These are phyloP conservation scores for Diogma glabrata DNA, from an alignment of 2,888 invertebrate genomes.

Conservation along the genomic window DNA sequence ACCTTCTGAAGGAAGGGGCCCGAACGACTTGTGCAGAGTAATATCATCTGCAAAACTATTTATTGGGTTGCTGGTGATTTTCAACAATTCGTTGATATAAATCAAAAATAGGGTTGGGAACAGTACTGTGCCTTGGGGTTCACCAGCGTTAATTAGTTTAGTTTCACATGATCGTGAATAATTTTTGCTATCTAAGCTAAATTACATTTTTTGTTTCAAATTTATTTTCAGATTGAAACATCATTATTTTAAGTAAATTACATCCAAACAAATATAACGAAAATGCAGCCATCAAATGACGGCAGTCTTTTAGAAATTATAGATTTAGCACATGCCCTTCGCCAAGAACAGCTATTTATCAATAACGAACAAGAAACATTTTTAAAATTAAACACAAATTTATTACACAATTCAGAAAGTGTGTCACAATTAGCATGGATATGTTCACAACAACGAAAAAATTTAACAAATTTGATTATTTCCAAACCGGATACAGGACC, in stretches of 20 bases:
- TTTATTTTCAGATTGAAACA: neutral
- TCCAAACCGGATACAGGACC: conserved; percentile 66
- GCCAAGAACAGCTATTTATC: conserved; percentile 71
- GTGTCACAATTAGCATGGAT: conserved; percentile 66
- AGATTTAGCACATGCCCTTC: conserved; percentile 35
- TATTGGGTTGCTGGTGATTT: too few relatives aligned
- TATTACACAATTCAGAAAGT: conserved; percentile 44
- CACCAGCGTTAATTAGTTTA: too few relatives aligned
- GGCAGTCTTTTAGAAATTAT: conserved; percentile 36
- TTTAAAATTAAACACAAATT: conserved; percentile 62
- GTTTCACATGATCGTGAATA: too few relatives aligned
- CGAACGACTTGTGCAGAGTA: too few relatives aligned
- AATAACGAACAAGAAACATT: conserved; percentile 73
- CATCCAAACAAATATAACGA: conserved; percentile 14
- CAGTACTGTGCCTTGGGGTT: too few relatives aligned
- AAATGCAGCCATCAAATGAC: conserved; percentile 32
- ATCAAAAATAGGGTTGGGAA: too few relatives aligned
- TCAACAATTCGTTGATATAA: too few relatives aligned
- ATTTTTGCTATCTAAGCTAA: too few relatives aligned
- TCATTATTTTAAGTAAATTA: too few relatives aligned
- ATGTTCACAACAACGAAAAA: conserved; percentile 73
- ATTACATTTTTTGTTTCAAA: too few relatives aligned
- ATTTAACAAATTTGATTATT: conserved; percentile 62
- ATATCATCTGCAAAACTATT: too few relatives aligned
- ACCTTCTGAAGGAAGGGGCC: too few relatives aligned